Percentiles rank a stretch among this genome's conserved stretches.
Evolutionary conservation across 2,797 vertebrate species (phyloP).

Genomic region (Schizopygopsis malacanthus): DNA sequence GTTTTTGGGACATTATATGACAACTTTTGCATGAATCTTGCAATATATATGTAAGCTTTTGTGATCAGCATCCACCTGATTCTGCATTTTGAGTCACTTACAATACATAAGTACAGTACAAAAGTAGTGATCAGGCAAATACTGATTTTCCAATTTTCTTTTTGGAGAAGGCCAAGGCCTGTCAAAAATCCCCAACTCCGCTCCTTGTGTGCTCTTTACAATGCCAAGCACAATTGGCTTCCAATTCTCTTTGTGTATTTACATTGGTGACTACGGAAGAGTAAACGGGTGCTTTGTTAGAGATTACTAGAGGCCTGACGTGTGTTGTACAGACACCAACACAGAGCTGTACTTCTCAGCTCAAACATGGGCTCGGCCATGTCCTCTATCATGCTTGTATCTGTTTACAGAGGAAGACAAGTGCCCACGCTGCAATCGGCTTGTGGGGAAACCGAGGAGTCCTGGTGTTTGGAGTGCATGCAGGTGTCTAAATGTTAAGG

Average conservation of each 20-base stretch:
- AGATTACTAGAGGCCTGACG: slow-evolving; percentile 70
- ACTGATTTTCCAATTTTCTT: neutral
- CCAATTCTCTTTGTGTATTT: slow-evolving; percentile 73
- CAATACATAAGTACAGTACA: neutral
- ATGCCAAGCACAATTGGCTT: slow-evolving; percentile 45
- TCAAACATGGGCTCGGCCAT: slow-evolving; percentile 70
- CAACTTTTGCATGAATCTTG: neutral
- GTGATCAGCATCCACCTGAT: neutral
- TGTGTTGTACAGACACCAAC: slow-evolving; percentile 63
- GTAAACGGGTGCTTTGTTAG: slow-evolving; percentile 76
- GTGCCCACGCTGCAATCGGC: neutral
- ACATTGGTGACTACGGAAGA: slow-evolving; percentile 60
- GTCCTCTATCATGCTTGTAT: slow-evolving; percentile 72
- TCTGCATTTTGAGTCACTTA: neutral
- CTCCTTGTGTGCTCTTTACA: slow-evolving; percentile 3
- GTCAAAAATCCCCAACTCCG: neutral
- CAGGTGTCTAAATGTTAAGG: slow-evolving; percentile 50
- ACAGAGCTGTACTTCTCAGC: slow-evolving; percentile 64
- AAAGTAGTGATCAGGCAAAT: neutral
- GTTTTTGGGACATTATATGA: neutral
- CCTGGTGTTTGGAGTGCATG: slow-evolving; percentile 34
- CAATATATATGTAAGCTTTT: neutral
- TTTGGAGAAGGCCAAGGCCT: neutral
- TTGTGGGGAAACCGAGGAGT: slow-evolving; percentile 12
- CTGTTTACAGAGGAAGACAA: slow-evolving; percentile 67